phyloP scores from a whole-genome alignment of 2,888 invertebrate genomes.

The Actias luna region DNA sequence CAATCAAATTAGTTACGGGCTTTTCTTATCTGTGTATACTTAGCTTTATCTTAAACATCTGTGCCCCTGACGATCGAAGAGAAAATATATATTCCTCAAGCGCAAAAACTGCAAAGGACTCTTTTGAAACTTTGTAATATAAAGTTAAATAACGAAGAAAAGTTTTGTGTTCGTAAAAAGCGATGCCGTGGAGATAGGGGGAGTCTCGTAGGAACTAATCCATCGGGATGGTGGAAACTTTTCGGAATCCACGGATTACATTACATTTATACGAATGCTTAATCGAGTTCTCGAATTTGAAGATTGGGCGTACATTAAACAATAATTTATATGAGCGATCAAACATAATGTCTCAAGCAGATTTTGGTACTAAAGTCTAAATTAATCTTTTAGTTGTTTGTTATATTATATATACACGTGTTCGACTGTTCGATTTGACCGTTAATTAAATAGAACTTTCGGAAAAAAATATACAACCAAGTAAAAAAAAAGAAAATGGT shows the following conservation, averaged over 20 bases:
- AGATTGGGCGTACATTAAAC: not conserved
- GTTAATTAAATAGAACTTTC: no score
- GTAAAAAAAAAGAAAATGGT: no score
- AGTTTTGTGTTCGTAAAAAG: not conserved
- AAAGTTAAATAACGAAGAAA: constrained; percentile 3
- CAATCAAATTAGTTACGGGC: no score
- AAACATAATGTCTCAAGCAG: no score
- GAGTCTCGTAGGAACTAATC: not conserved
- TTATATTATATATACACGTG: no score
- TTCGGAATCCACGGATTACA: not conserved
- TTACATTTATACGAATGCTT: not conserved
- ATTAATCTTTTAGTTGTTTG: no score
- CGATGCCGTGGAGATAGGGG: not conserved
- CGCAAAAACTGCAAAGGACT: not conserved
- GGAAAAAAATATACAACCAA: no score
- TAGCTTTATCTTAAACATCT: not conserved
- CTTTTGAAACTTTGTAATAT: not conserved
- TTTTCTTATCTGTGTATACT: not conserved
- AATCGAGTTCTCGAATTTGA: not conserved
- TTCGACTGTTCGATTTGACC: no score
- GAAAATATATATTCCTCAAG: not conserved
- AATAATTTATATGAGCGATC: no score
- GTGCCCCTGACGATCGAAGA: not conserved
- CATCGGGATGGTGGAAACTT: not conserved
- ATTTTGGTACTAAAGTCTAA: no score